These are phyloP conservation scores for Isaurus tuberculatus DNA, from an alignment of 92 coral and sea anemone genomes.

Conservation along the genomic window DNA sequence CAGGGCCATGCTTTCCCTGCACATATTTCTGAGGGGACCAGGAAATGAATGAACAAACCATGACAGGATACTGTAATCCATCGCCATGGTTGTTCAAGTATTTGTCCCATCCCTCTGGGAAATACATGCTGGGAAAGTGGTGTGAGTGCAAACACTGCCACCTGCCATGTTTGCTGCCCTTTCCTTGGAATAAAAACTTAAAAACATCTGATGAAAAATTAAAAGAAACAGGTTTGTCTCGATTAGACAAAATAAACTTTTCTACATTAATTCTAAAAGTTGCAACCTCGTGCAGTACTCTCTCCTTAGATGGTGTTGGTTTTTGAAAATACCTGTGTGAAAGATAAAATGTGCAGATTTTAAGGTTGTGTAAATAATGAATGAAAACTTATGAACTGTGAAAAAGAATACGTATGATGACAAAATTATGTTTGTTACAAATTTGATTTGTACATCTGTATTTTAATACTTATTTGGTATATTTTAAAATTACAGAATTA, in stretches of 20 bases:
- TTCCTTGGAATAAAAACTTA: constrained; percentile 37
- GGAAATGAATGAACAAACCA: constrained; percentile 34
- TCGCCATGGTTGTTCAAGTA: constrained; percentile 33
- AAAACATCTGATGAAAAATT: constrained; percentile 11
- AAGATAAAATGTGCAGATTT: background rate
- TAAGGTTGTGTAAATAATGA: background rate
- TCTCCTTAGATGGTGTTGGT: background rate
- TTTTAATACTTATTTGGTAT: too few relatives aligned
- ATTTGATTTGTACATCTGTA: background rate
- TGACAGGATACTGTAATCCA: constrained; percentile 38
- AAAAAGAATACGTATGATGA: background rate
- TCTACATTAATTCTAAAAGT: background rate
- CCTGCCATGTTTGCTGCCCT: constrained; percentile 37
- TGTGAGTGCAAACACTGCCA: constrained; percentile 17
- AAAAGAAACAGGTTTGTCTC: constrained; percentile 22
- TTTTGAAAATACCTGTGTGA: background rate
- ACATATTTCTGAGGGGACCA: constrained; percentile 48
- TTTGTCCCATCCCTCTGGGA: constrained; percentile 44
- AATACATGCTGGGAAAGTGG: constrained; percentile 40
- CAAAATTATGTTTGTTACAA: background rate
- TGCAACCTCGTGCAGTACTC: constrained; percentile 15
- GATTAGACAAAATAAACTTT: background rate
- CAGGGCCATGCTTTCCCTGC: constrained; percentile 23
- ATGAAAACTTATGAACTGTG: background rate
- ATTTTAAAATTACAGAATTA: too few relatives aligned